Evolutionary conservation across 2,113 vertebrate genomes (phyloP), one percentile per base, ranked within the genome.

Genomic region (Crypturellus undulatus): DNA sequence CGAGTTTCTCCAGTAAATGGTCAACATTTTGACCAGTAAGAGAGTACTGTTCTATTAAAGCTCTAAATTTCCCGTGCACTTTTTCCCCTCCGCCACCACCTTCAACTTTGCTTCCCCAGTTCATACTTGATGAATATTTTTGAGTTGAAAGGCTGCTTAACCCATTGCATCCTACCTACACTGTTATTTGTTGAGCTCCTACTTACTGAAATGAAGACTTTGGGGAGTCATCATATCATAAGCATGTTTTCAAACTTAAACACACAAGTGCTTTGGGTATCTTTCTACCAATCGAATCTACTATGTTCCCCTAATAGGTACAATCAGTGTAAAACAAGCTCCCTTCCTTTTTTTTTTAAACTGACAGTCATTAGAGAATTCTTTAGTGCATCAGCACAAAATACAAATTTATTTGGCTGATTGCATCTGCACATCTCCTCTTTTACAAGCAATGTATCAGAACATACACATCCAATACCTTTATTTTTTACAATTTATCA

Each of bases 251-350:
- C 76, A 77, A 86, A 89, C n/a, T 87, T 86, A 88, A 92, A 81
- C 58, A 79, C 72, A 81, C 77, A 72, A 81, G 90, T 81, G 88
- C 40, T 89, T 93, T 72, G 80, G 43, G 40, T 94, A 95, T 96
- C 92, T 91, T 76, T 54, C 96, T 92, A 90, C 85, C 73, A 96
- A 79, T 94, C 21, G 14, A 94, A 94, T 56, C n/a, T 47, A 12
- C 69, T 82, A 1, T 64, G 52, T 93, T 86, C 36, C 67, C 47
- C 26, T 93, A 89, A 92, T 81, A 86, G 79, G 73, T 93, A 88
- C 84, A 93, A 96, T 82, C 76, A 49, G 52, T 90, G 77, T 94
- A 73, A 95, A 96, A 96, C 90, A 95, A 90, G 91, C 18, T 89
- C 47, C 88, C 60, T 47, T 43, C 12, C 32, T n/a, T 9, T 6